Evolutionary conservation across 2,888 invertebrate genomes (phyloP).

Genomic region (Dyspetes luteomarginatus): DNA sequence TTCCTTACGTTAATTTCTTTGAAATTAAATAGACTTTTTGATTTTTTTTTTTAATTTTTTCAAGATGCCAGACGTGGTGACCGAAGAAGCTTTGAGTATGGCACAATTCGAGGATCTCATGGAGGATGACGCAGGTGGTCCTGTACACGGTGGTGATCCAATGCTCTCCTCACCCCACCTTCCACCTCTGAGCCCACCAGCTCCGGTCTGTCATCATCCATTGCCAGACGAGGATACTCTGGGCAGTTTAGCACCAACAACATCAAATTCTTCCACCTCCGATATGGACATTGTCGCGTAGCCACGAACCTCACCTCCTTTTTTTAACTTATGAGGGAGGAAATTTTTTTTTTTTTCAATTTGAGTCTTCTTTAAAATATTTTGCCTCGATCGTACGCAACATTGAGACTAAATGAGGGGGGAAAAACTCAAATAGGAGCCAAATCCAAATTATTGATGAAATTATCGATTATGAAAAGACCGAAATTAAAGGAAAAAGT

Average conservation of each 20-base stretch:
- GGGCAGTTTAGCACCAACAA: conserved; percentile 79
- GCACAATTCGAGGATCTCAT: conserved; percentile 88
- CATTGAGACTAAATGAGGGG: background rate
- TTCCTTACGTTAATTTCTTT: background rate
- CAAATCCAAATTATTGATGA: background rate
- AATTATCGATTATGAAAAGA: conserved; percentile 20
- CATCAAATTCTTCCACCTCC: conserved; percentile 80
- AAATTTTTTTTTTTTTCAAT: too few species aligned
- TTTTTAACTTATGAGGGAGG: too few species aligned
- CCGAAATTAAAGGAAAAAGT: background rate
- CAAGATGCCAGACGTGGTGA: conserved; percentile 86
- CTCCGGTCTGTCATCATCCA: conserved; percentile 79
- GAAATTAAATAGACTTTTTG: conserved; percentile 40
- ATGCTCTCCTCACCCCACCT: conserved; percentile 86
- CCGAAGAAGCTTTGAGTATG: conserved; percentile 85
- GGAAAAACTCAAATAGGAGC: too few species aligned
- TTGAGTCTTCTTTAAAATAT: too few species aligned
- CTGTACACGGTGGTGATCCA: conserved; percentile 86
- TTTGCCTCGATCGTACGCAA: background rate
- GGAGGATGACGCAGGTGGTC: conserved; percentile 87
- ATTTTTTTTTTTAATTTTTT: conserved; percentile 69
- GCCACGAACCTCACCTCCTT: conserved; percentile 70
- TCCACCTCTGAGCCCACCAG: conserved; percentile 82
- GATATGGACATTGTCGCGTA: conserved; percentile 83
- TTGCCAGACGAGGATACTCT: conserved; percentile 81